Percentiles rank a stretch among this genome's conserved stretches.
Conservation (phyloP, 2,888 invertebrate species). For the Ctena decussata region DNA sequence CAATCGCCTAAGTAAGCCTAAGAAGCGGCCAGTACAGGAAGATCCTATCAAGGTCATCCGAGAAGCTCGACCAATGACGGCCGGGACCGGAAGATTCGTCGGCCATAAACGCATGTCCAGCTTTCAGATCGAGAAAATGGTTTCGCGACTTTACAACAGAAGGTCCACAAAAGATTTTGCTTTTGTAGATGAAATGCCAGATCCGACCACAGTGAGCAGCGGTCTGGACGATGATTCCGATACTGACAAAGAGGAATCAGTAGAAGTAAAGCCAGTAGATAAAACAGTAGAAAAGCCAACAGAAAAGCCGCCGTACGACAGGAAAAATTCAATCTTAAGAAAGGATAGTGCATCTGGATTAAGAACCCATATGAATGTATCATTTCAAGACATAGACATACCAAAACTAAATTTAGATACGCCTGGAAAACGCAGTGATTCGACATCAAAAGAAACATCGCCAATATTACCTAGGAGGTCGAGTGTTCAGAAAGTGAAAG, state of each 20-base stretch:
- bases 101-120: conserved; percentile 59
- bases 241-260: not conserved
- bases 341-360: conserved; percentile 10
- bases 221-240: conserved; percentile 25
- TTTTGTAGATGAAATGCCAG: conserved; percentile 40
- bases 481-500: not conserved
- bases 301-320: not conserved
- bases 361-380: not conserved
- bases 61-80: conserved; percentile 10
- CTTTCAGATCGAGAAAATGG: conserved; percentile 57
- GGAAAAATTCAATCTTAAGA: conserved; percentile 21
- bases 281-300: not conserved
- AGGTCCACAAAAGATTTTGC: conserved; percentile 39
- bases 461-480: not conserved
- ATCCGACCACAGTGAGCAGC: conserved; percentile 35
- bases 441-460: not conserved
- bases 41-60: not conserved
- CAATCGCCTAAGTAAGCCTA: conserved; percentile 62
- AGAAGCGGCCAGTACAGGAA: conserved; percentile 22
- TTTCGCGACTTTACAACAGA: conserved; percentile 48
- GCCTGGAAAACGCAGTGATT: not conserved
- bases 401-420: not conserved
- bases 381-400: not conserved
- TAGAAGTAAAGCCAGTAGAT: not conserved
- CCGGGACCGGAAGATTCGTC: conserved; percentile 52